Percentiles rank a stretch among this genome's conserved stretches.
These are phyloP conservation scores for Euura saliciscinereae DNA, from an alignment of 1,140 invertebrate genomes.

Conservation along the genomic window DNA sequence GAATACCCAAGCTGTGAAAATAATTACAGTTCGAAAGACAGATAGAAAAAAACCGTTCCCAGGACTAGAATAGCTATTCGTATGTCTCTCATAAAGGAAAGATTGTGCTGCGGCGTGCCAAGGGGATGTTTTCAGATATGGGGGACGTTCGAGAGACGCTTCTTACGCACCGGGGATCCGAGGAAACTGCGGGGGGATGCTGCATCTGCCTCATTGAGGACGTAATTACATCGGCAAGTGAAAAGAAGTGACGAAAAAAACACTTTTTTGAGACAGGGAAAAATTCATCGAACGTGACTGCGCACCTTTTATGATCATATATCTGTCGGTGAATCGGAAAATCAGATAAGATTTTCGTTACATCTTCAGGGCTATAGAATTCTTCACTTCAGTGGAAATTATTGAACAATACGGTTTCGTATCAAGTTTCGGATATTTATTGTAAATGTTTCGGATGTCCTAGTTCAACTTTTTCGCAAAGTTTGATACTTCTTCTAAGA, in stretches of 20 bases:
- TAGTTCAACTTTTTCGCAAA: too few relatives aligned
- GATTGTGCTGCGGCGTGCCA: conserved; percentile 41
- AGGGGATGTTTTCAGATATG: conserved; percentile 38
- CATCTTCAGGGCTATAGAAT: too few relatives aligned
- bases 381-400: too few relatives aligned
- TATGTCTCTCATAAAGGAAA: conserved; percentile 53
- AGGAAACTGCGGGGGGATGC: conserved; percentile 31
- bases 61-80: conserved; percentile 53
- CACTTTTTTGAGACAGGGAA: not conserved
- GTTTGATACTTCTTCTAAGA: too few relatives aligned
- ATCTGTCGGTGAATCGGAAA: conserved; percentile 8
- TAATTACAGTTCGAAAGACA: conserved; percentile 51
- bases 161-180: conserved; percentile 23
- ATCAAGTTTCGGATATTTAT: too few relatives aligned
- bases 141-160: conserved; percentile 39
- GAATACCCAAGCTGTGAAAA: conserved; percentile 50
- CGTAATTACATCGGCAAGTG: conserved; percentile 40
- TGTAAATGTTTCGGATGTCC: too few relatives aligned
- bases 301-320: not conserved
- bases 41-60: conserved; percentile 52
- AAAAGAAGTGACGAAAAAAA: conserved; percentile 16
- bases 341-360: too few relatives aligned
- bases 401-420: too few relatives aligned
- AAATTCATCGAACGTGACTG: not conserved
- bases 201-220: conserved; percentile 41